phyloP scores from a whole-genome alignment of 2,888 invertebrate genomes.

The Dynastes grantii region DNA sequence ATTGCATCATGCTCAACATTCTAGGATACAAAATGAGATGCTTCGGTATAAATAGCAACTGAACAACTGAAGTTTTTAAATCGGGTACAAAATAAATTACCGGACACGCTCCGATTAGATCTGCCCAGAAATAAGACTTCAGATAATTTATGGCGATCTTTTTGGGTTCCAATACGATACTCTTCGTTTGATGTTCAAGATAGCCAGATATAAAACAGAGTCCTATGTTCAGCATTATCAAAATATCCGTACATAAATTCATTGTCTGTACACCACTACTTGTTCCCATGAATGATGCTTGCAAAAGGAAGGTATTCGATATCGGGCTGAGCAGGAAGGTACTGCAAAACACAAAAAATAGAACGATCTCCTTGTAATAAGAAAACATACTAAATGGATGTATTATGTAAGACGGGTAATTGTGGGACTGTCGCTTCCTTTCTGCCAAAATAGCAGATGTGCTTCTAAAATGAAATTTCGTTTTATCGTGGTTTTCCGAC shows the following conservation, averaged over 20 bases:
- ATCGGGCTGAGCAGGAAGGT: conserved; percentile 53
- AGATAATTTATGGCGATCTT: conserved; percentile 53
- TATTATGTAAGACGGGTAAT: conserved; percentile 64
- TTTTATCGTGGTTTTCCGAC: conserved; percentile 61
- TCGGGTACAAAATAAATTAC: conserved; percentile 33
- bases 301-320: conserved; percentile 44
- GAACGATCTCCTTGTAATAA: conserved; percentile 50
- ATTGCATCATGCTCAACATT: conserved; percentile 45
- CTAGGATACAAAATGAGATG: conserved; percentile 43
- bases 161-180: conserved; percentile 54
- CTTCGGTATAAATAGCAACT: conserved; percentile 23
- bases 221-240: conserved; percentile 58
- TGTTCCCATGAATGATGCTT: not conserved
- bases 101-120: conserved; percentile 54
- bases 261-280: not conserved
- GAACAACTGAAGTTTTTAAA: not conserved
- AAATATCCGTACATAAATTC: conserved; percentile 53
- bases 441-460: conserved; percentile 65
- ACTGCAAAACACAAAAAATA: conserved; percentile 53
- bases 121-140: conserved; percentile 54
- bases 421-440: conserved; percentile 64
- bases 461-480: conserved; percentile 64
- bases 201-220: conserved; percentile 66
- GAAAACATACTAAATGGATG: conserved; percentile 65
- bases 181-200: conserved; percentile 54